phyloP scores from a whole-genome alignment of 1,140 invertebrate genomes.

The Penaeus japonicus region DNA sequence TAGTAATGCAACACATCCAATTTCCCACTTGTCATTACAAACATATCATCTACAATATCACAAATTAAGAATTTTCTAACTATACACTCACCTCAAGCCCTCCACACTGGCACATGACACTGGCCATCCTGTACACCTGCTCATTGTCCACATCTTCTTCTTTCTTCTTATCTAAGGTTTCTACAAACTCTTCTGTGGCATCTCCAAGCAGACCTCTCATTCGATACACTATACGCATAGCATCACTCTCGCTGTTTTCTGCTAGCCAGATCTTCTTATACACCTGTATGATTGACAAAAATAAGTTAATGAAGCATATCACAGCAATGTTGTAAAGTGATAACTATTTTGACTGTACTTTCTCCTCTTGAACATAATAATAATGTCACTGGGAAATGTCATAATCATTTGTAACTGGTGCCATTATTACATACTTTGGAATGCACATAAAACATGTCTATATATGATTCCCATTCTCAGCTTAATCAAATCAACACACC shows the following conservation, averaged over 20 bases:
- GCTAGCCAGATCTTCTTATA: conserved; percentile 80
- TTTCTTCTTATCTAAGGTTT: conserved; percentile 87
- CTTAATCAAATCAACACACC: neutral
- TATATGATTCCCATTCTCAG: neutral
- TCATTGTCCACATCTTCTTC: conserved; percentile 93
- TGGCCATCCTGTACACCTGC: conserved; percentile 84
- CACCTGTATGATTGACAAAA: conserved; percentile 61
- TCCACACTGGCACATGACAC: conserved; percentile 83
- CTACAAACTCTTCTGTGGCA: conserved; percentile 98
- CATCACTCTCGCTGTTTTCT: conserved; percentile 81
- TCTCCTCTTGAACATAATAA: no score
- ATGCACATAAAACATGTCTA: neutral
- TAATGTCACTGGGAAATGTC: no score
- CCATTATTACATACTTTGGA: no score
- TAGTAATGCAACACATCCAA: no score
- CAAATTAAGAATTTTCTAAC: neutral
- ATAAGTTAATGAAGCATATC: no score
- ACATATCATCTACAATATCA: no score
- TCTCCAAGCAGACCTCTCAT: conserved; percentile 97
- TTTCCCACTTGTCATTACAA: no score
- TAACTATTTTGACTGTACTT: no score
- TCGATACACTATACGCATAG: conserved; percentile 98
- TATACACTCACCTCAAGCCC: conserved; percentile 77
- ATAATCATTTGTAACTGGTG: no score
- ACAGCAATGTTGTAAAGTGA: no score